Percentiles rank a stretch among this genome's conserved stretches.
phyloP scores from a whole-genome alignment of 2,797 vertebrate genomes.

The Lepus townsendii region DNA sequence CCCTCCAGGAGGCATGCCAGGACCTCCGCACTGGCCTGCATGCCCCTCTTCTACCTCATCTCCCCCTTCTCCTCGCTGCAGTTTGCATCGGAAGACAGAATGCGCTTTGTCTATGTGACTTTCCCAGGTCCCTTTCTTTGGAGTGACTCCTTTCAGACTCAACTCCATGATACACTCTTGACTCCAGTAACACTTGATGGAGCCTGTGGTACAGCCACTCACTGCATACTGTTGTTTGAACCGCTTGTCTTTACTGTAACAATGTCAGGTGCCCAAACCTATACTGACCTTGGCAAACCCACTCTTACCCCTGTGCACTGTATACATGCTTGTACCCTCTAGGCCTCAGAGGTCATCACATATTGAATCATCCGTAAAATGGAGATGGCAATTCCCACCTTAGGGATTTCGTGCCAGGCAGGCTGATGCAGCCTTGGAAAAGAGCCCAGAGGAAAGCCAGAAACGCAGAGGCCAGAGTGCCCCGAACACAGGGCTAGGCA shows the following conservation, averaged over 20 bases:
- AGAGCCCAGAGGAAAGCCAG: not conserved
- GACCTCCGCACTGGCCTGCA: not conserved
- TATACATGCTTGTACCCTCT: not conserved
- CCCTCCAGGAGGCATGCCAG: too few relatives aligned
- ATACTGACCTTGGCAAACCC: not conserved
- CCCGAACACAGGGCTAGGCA: not conserved
- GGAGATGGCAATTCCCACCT: not conserved
- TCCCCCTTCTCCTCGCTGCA: not conserved
- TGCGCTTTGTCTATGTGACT: not conserved
- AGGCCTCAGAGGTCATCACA: not conserved
- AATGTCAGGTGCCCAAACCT: not conserved
- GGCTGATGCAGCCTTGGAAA: not conserved
- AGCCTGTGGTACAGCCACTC: not conserved
- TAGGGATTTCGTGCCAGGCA: not conserved
- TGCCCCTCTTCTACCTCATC: not conserved
- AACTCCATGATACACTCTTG: not conserved
- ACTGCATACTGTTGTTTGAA: not conserved
- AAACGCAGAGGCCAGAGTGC: not conserved
- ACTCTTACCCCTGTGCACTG: not conserved
- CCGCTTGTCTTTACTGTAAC: not conserved
- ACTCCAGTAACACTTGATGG: not conserved
- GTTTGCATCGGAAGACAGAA: not conserved
- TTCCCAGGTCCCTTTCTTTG: not conserved
- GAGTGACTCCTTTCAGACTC: not conserved
- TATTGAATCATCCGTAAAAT: not conserved